Conservation (phyloP, 2,113 vertebrate species). For the Bubo blakistoni region DNA sequence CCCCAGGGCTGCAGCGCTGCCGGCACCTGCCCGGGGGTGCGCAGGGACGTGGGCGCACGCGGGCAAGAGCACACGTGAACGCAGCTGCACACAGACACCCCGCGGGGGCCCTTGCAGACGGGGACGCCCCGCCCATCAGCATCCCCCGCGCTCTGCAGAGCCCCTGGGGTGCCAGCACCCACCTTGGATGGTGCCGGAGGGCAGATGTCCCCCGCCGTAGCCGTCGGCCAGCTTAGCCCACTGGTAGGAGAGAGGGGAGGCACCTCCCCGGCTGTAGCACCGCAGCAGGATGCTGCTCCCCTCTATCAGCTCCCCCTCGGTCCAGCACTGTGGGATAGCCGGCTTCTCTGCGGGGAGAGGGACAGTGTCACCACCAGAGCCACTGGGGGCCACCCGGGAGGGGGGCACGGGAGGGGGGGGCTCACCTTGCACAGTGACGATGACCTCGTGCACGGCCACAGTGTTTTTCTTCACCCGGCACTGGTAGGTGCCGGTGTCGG, state of each 20-base stretch:
- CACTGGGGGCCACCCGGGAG: neutral
- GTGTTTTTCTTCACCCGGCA: slow-evolving; percentile 92
- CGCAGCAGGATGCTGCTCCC: slow-evolving; percentile 76
- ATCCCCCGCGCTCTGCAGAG: neutral
- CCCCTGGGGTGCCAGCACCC: too few relatives aligned
- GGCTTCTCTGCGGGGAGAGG: slow-evolving; percentile 74
- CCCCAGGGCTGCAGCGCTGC: fast-evolving
- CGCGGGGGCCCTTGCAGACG: neutral
- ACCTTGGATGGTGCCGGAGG: slow-evolving; percentile 18
- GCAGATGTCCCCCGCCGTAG: slow-evolving; percentile 33
- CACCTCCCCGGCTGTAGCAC: slow-evolving; percentile 76
- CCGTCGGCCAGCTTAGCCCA: slow-evolving; percentile 78
- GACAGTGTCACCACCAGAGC: neutral
- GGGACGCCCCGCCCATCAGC: neutral
- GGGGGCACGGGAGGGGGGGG: fast-evolving
- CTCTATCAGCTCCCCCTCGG: slow-evolving; percentile 72
- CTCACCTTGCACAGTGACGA: slow-evolving; percentile 84
- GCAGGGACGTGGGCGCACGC: neutral
- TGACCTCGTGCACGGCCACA: slow-evolving; percentile 80
- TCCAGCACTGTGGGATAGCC: slow-evolving; percentile 80
- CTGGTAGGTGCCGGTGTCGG: slow-evolving; percentile 87
- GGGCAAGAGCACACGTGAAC: too few relatives aligned
- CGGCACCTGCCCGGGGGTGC: fast-evolving
- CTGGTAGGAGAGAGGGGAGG: slow-evolving; percentile 76
- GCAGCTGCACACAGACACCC: too few relatives aligned